These are phyloP conservation scores for Bombus fervidus DNA, from an alignment of 1,140 invertebrate species.

Conservation along the genomic window DNA sequence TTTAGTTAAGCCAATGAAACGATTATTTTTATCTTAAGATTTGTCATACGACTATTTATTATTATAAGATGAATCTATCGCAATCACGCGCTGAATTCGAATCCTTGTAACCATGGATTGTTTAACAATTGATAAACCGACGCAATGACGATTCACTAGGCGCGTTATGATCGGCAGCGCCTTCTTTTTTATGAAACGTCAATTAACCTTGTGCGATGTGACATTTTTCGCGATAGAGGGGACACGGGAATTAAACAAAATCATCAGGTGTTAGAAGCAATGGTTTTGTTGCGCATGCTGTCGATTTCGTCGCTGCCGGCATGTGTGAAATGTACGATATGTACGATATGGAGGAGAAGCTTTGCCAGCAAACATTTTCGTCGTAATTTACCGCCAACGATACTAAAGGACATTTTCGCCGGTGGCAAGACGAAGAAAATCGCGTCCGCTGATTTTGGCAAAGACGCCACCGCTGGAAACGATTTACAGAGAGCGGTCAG, in stretches of 20 bases:
- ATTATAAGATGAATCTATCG: neutral
- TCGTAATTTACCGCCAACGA: conserved; percentile 56
- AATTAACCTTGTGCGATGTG: conserved; percentile 52
- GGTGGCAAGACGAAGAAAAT: conserved; percentile 27
- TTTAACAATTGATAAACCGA: conserved; percentile 69
- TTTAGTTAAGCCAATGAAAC: neutral
- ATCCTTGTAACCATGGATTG: conserved; percentile 67
- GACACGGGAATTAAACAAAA: conserved; percentile 43
- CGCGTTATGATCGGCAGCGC: conserved; percentile 45
- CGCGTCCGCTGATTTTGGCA: conserved; percentile 40
- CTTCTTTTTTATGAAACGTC: conserved; percentile 28
- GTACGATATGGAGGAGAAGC: conserved; percentile 9
- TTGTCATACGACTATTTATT: neutral
- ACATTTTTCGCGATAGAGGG: conserved; percentile 19
- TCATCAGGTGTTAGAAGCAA: conserved; percentile 51
- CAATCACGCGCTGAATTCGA: neutral
- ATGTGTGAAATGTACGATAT: conserved; percentile 21
- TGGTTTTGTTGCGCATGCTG: conserved; percentile 49
- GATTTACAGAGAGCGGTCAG: conserved; percentile 62
- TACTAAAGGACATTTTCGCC: conserved; percentile 56
- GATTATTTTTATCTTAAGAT: neutral
- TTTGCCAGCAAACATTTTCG: conserved; percentile 13
- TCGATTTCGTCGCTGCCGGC: conserved; percentile 33
- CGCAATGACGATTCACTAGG: conserved; percentile 32
- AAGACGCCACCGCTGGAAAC: conserved; percentile 47